Percentiles rank a stretch among this genome's conserved stretches.
These are phyloP conservation scores for Thysanoteuthis rhombus DNA, from an alignment of 2,888 invertebrate genomes.

Conservation along the genomic window DNA sequence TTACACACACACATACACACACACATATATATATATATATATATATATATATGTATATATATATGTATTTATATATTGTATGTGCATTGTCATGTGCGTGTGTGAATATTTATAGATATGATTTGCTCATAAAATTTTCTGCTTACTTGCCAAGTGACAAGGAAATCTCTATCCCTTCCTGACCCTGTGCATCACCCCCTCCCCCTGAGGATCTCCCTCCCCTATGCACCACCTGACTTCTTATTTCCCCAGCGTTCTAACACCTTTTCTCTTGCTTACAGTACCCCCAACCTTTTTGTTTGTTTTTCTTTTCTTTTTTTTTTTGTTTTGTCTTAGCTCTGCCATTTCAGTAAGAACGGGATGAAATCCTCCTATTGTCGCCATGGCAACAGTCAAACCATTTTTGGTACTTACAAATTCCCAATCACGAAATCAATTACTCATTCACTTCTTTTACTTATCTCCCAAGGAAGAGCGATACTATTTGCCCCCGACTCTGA, in stretches of 20 bases:
- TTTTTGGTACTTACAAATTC: not conserved
- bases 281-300: no score
- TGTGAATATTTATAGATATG: not conserved
- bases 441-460: not conserved
- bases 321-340: not conserved
- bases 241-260: not conserved
- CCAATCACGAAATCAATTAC: not conserved
- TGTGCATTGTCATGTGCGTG: not conserved
- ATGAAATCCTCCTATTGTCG: not conserved
- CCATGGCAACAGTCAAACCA: conserved; percentile 12
- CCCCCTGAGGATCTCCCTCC: no score
- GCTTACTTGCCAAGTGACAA: not conserved
- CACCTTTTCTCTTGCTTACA: not conserved
- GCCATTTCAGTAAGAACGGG: not conserved
- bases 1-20: not conserved
- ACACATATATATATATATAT: not conserved
- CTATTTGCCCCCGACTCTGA: not conserved
- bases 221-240: not conserved
- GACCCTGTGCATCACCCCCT: no score
- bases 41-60: not conserved
- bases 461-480: not conserved
- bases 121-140: not conserved
- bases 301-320: not conserved
- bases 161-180: not conserved
- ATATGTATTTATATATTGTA: not conserved